These are phyloP conservation scores for Procavia capensis DNA, from an alignment of 2,113 vertebrate species.

Conservation along the genomic window DNA sequence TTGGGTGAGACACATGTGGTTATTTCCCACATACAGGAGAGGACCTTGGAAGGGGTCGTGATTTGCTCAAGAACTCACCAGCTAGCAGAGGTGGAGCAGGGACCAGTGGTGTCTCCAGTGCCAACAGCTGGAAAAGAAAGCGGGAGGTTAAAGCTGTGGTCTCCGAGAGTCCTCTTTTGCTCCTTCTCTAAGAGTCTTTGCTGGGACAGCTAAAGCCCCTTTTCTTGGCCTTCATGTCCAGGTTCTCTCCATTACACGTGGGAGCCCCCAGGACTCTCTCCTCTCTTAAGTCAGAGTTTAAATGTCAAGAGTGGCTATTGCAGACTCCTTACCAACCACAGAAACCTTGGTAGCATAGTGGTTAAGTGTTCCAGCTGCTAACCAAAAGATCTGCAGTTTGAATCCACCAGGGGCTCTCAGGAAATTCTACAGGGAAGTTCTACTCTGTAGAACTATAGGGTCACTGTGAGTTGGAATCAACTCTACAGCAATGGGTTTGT, in stretches of 20 bases:
- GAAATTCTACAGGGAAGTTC: no score
- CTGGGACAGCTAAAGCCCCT: neutral
- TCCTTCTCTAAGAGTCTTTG: neutral
- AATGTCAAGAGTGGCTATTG: neutral
- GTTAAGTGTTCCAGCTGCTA: no score
- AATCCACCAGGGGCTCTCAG: no score
- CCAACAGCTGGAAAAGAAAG: neutral
- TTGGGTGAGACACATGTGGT: accelerated
- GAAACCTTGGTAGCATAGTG: no score
- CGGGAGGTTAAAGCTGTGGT: neutral
- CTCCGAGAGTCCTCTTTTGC: neutral
- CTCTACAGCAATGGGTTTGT: no score
- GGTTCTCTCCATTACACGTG: neutral
- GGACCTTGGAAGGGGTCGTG: neutral
- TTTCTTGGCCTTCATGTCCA: neutral
- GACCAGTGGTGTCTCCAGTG: neutral
- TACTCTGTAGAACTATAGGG: no score
- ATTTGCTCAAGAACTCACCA: neutral
- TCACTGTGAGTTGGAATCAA: no score
- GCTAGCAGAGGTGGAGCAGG: neutral
- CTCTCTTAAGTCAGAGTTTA: neutral
- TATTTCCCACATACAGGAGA: neutral
- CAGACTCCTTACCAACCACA: neutral
- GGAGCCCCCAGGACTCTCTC: neutral
- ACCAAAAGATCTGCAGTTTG: no score